Conservation (phyloP, 2,888 invertebrate genomes). For the Tupiocoris notatus region DNA sequence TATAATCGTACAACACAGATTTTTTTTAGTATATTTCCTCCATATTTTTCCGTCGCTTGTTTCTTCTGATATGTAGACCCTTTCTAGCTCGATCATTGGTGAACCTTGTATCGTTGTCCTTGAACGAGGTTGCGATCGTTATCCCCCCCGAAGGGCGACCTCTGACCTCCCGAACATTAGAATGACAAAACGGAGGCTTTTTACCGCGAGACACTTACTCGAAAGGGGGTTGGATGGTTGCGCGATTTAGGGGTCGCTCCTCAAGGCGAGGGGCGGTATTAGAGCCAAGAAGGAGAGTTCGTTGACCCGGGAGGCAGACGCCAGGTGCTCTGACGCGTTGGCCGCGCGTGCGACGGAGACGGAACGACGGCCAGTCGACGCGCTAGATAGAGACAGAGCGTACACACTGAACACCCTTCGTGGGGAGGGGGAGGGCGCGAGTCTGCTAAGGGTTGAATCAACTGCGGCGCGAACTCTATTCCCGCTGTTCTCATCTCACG, state of each 20-base stretch:
- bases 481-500: constrained; percentile 2
- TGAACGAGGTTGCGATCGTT: constrained; percentile 27
- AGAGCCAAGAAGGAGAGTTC: constrained; percentile 18
- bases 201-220: constrained; percentile 2
- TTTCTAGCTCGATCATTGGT: too few species aligned
- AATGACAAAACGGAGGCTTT: constrained; percentile 27
- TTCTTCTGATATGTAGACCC: too few species aligned
- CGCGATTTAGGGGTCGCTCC: neutral
- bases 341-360: too few species aligned
- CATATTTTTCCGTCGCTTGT: too few species aligned
- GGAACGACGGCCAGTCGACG: too few species aligned
- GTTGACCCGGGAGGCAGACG: constrained; percentile 31
- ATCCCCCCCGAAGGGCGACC: too few species aligned
- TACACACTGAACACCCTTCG: neutral
- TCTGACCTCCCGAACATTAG: constrained; percentile 21
- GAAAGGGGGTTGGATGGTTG: neutral
- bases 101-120: constrained; percentile 23
- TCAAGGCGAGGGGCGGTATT: constrained; percentile 9
- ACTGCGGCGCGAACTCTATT: neutral
- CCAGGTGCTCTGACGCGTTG: constrained; percentile 39
- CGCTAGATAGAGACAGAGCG: too few species aligned
- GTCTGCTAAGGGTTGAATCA: constrained; percentile 23
- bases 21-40: too few species aligned
- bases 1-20: too few species aligned
- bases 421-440: neutral